These are phyloP conservation scores for Peromyscus maniculatus DNA, from an alignment of 2,113 vertebrate genomes.

Conservation along the genomic window DNA sequence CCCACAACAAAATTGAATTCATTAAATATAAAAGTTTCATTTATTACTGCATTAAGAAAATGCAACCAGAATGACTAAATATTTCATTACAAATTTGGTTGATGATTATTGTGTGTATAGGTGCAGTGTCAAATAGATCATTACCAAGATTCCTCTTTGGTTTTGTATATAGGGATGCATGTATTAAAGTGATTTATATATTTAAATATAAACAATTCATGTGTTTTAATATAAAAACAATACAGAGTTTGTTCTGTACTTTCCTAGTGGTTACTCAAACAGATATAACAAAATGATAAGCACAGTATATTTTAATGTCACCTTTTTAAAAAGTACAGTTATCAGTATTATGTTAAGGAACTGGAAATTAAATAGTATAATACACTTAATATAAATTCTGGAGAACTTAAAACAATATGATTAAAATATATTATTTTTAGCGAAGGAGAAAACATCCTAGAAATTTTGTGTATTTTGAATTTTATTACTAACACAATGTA, in stretches of 20 bases:
- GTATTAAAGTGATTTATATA: background rate
- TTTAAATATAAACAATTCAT: background rate
- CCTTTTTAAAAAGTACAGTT: background rate
- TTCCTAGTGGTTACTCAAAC: background rate
- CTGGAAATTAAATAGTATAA: background rate
- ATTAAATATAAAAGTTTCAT: constrained; percentile 13
- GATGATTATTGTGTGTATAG: background rate
- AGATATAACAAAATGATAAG: background rate
- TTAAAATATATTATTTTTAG: background rate
- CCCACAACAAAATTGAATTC: constrained; percentile 21
- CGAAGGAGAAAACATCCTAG: background rate
- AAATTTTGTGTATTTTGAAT: background rate
- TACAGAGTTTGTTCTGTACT: background rate
- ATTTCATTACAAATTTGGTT: background rate
- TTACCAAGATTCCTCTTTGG: background rate
- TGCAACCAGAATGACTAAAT: background rate
- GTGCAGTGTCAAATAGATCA: background rate
- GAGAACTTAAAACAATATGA: background rate
- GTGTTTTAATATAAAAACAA: constrained; percentile 22
- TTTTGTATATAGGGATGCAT: background rate
- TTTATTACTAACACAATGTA: background rate
- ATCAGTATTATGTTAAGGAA: background rate
- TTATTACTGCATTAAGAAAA: constrained; percentile 48
- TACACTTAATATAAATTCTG: background rate
- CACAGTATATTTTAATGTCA: background rate